Conservation (phyloP, 2,797 vertebrate genomes). For the Acanthornis magna region DNA sequence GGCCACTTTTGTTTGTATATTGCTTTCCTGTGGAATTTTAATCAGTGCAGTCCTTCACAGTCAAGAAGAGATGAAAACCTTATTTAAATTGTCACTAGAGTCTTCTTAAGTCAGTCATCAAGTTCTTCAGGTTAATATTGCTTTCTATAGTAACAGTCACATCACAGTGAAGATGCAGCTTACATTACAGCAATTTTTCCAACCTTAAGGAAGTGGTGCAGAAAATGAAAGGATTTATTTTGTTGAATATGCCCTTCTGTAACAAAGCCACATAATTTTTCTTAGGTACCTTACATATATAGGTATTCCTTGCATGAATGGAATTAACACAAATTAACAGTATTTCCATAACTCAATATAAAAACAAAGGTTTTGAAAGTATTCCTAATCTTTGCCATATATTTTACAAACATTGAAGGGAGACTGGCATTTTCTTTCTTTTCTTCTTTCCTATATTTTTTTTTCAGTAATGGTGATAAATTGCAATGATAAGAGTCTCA, state of each 20-base stretch:
- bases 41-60: neutral
- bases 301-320: neutral
- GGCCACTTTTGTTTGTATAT: neutral
- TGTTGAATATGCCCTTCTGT: neutral
- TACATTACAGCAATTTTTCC: conserved; percentile 1
- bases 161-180: neutral
- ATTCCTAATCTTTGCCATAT: neutral
- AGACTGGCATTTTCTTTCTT: neutral
- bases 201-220: neutral
- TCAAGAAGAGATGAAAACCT: neutral
- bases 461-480: neutral
- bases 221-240: conserved; percentile 27
- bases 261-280: neutral
- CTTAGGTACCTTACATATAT: neutral
- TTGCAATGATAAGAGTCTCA: neutral
- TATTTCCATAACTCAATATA: neutral
- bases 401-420: neutral
- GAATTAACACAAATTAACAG: neutral
- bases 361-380: neutral
- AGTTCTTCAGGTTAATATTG: neutral
- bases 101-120: conserved; percentile 14
- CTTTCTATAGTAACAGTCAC: neutral
- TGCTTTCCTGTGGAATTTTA: neutral
- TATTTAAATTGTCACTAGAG: neutral
- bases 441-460: neutral